Percentiles rank a stretch among this genome's conserved stretches.
These are phyloP conservation scores for Conus ventricosus DNA, from an alignment of 1,140 invertebrate genomes.

Conservation along the genomic window DNA sequence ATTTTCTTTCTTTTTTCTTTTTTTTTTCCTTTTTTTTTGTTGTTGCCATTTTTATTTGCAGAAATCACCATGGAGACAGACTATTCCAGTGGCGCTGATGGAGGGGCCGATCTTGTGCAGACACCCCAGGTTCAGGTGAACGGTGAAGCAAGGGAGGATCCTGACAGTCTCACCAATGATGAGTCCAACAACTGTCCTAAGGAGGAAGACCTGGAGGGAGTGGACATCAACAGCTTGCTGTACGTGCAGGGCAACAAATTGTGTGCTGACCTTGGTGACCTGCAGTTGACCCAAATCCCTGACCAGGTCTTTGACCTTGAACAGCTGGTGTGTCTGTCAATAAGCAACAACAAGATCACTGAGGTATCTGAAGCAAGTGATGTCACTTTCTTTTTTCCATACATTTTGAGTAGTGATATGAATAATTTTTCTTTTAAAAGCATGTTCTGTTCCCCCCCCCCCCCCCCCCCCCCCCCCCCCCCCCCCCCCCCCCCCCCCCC, in stretches of 20 bases:
- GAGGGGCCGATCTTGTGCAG: background rate
- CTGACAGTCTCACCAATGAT: background rate
- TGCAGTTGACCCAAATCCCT: constrained; percentile 51
- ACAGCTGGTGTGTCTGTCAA: constrained; percentile 57
- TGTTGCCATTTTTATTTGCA: no score
- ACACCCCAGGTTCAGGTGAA: background rate
- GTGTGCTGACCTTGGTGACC: constrained; percentile 58
- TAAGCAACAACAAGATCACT: constrained; percentile 62
- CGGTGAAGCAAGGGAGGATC: background rate
- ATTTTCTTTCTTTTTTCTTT: no score
- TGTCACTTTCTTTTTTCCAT: background rate
- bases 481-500: no score
- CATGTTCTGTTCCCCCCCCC: no score
- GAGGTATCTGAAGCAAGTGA: constrained; percentile 17
- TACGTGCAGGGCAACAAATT: constrained; percentile 55
- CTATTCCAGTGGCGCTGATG: background rate
- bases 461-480: no score
- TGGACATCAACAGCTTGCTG: constrained; percentile 32
- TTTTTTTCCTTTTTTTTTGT: no score
- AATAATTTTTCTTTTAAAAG: no score
- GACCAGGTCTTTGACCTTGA: constrained; percentile 52
- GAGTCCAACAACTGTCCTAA: background rate
- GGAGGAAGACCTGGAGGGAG: background rate
- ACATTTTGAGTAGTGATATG: background rate
- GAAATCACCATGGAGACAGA: background rate